Evolutionary conservation across 92 coral and sea anemone species (phyloP).

Genomic region (Palythoa grandis): DNA sequence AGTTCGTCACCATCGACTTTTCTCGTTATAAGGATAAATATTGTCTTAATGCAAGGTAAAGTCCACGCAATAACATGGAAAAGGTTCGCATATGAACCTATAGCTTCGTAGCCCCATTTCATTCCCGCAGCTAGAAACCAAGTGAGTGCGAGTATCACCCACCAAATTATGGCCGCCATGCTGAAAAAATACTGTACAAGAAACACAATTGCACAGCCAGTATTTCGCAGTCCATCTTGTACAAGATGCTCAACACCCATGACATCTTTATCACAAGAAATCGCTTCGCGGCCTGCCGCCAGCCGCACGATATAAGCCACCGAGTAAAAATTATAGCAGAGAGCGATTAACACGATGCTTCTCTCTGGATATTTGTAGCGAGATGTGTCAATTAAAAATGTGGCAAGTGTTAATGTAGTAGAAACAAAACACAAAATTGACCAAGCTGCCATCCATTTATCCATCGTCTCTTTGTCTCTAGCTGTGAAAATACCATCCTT

Average conservation of each 20-base stretch:
- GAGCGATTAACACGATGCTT: conserved; percentile 86
- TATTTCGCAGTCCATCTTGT: conserved; percentile 93
- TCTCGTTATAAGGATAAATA: conserved; percentile 87
- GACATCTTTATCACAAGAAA: conserved; percentile 88
- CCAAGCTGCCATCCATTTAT: conserved; percentile 94
- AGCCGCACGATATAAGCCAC: conserved; percentile 83
- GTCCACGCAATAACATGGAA: conserved; percentile 97
- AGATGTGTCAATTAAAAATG: conserved; percentile 87
- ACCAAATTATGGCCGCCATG: conserved; percentile 99
- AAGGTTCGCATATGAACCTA: conserved; percentile 90
- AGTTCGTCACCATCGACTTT: conserved; percentile 98
- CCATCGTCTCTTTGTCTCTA: conserved; percentile 77
- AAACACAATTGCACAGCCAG: conserved; percentile 93
- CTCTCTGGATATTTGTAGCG: conserved; percentile 95
- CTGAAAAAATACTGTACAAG: conserved; percentile 91
- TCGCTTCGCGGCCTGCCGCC: conserved; percentile 84
- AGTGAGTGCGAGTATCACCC: conserved; percentile 94
- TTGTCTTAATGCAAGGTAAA: conserved; percentile 90
- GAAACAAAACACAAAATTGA: conserved; percentile 85
- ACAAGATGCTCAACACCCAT: conserved; percentile 73
- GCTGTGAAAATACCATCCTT: conserved; percentile 88
- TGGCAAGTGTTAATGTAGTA: conserved; percentile 71
- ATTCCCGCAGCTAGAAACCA: conserved; percentile 99
- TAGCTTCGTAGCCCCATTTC: conserved; percentile 97
- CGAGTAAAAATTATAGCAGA: conserved; percentile 90